Conservation (phyloP, 2,888 invertebrate genomes). For the Gandaritis pyraliata region DNA sequence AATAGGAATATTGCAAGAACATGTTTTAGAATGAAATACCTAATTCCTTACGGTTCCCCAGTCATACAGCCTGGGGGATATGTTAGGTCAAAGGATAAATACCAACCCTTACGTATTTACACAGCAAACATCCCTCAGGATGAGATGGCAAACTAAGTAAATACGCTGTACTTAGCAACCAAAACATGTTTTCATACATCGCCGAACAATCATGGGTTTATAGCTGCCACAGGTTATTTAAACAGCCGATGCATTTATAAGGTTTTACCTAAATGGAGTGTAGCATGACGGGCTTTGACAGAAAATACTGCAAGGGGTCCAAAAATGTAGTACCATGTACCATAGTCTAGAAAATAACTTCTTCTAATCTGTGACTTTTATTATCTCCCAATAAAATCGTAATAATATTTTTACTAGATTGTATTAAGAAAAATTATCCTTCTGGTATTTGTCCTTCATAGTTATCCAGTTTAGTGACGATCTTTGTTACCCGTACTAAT, state of each 20-base stretch:
- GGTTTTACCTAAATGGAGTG: too few relatives aligned
- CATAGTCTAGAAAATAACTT: too few relatives aligned
- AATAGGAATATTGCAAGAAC: background rate
- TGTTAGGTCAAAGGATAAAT: constrained; percentile 20
- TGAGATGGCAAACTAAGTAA: constrained; percentile 47
- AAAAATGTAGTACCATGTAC: too few relatives aligned
- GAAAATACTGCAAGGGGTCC: too few relatives aligned
- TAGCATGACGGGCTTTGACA: too few relatives aligned
- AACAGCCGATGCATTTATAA: constrained; percentile 8
- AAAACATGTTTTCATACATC: constrained; percentile 53
- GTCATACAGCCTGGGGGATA: constrained; percentile 6
- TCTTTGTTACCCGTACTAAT: too few relatives aligned
- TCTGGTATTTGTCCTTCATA: too few relatives aligned
- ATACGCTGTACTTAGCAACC: constrained; percentile 48
- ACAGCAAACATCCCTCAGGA: constrained; percentile 40
- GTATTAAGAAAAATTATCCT: too few relatives aligned
- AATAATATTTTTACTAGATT: too few relatives aligned
- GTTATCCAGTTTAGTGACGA: too few relatives aligned
- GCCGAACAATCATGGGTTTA: constrained; percentile 41
- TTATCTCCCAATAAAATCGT: too few relatives aligned
- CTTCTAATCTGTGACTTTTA: too few relatives aligned
- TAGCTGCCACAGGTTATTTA: constrained; percentile 38
- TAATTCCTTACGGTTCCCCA: background rate
- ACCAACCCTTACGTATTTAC: constrained; percentile 26
- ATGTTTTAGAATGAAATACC: background rate